These are phyloP conservation scores for Panonychus citri DNA, from an alignment of 1,140 invertebrate species.

Conservation along the genomic window DNA sequence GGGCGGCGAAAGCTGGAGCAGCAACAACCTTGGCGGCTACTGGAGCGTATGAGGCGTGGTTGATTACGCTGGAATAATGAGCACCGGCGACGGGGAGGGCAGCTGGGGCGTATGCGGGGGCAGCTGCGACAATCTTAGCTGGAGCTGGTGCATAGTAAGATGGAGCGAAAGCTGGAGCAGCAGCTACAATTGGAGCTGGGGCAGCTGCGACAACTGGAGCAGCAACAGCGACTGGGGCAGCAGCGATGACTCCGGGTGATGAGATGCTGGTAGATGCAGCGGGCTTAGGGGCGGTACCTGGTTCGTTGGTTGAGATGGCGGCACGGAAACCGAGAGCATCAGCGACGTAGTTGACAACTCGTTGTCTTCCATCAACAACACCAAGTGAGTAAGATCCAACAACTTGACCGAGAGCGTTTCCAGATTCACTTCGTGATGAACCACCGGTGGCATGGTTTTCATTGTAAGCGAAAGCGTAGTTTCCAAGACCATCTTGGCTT, in stretches of 20 bases:
- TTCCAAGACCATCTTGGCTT: constrained; percentile 15
- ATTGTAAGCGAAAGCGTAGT: constrained; percentile 19
- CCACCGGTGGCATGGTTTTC: constrained; percentile 19
- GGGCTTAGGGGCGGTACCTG: constrained; percentile 3
- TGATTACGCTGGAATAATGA: too few species aligned
- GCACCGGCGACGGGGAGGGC: too few species aligned
- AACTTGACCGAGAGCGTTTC: constrained; percentile 12
- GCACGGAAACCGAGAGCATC: constrained; percentile 18
- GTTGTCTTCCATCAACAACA: constrained; percentile 14
- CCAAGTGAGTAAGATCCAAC: constrained; percentile 16
- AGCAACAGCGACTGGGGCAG: neutral
- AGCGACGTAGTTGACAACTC: constrained; percentile 19
- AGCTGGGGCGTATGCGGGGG: too few species aligned
- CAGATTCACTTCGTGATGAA: constrained; percentile 15
- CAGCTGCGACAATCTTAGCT: too few species aligned
- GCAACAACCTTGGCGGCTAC: neutral
- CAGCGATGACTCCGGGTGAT: neutral
- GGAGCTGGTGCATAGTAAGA: too few species aligned
- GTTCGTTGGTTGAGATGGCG: constrained; percentile 12
- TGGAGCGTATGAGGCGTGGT: too few species aligned
- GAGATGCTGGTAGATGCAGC: neutral
- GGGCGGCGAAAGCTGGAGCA: too few species aligned
- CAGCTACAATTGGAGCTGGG: neutral
- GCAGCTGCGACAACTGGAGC: neutral
- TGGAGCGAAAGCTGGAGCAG: neutral